These are phyloP conservation scores for Cydia pomonella DNA, from an alignment of 1,140 invertebrate species.

Conservation along the genomic window DNA sequence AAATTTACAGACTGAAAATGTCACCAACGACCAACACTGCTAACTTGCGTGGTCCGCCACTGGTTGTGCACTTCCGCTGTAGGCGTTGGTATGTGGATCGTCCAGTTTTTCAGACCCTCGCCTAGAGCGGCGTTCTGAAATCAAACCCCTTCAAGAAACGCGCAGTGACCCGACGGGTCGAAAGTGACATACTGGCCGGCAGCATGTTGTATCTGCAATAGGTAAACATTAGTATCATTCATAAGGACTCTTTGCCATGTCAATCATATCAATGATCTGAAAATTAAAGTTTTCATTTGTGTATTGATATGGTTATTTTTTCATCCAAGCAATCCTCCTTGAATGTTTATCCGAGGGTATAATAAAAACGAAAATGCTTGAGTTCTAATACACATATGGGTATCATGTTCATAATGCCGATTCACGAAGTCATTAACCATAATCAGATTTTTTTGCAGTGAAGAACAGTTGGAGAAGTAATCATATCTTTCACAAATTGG, in stretches of 20 bases:
- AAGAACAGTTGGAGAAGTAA: slow-evolving; percentile 15
- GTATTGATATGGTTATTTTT: slow-evolving; percentile 59
- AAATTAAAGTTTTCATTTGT: slow-evolving; percentile 41
- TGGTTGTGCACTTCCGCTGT: slow-evolving; percentile 74
- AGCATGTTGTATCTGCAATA: slow-evolving; percentile 72
- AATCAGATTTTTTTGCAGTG: background rate
- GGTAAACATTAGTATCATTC: slow-evolving; percentile 81
- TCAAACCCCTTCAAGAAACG: slow-evolving; percentile 68
- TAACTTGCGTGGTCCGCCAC: slow-evolving; percentile 63
- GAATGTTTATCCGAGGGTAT: background rate
- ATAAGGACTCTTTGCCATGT: slow-evolving; percentile 71
- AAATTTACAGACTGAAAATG: slow-evolving; percentile 72
- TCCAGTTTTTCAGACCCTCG: slow-evolving; percentile 79
- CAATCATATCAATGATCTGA: slow-evolving; percentile 53
- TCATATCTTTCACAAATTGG: slow-evolving; percentile 25
- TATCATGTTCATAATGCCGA: slow-evolving; percentile 9
- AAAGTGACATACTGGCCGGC: slow-evolving; percentile 72
- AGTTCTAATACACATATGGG: slow-evolving; percentile 16
- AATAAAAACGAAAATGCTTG: slow-evolving; percentile 1
- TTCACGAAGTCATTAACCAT: background rate
- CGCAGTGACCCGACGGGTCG: slow-evolving; percentile 71
- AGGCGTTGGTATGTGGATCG: slow-evolving; percentile 80
- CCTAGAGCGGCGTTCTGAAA: slow-evolving; percentile 72
- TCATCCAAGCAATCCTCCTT: slow-evolving; percentile 33
- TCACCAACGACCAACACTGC: slow-evolving; percentile 76